phyloP scores from a whole-genome alignment of 2,797 vertebrate species.

The Poecilia wingei region DNA sequence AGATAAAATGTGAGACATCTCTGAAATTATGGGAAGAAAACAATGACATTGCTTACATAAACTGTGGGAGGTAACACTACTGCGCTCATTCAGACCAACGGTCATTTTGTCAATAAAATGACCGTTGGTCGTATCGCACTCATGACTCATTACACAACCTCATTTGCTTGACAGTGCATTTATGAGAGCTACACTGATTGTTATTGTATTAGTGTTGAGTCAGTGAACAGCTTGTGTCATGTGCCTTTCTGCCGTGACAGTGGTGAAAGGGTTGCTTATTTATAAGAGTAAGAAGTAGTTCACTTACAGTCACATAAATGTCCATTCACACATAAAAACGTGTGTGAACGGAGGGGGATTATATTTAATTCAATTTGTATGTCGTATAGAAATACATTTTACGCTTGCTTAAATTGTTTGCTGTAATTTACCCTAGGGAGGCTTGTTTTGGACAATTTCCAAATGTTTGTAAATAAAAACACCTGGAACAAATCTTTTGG shows the following conservation, averaged over 20 bases:
- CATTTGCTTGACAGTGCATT: slow-evolving; percentile 19
- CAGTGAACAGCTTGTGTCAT: slow-evolving; percentile 28
- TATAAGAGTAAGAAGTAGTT: slow-evolving; percentile 35
- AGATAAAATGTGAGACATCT: background rate
- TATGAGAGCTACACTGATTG: slow-evolving; percentile 19
- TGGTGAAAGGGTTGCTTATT: slow-evolving; percentile 24
- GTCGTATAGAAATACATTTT: background rate
- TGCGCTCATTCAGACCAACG: background rate
- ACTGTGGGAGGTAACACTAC: background rate
- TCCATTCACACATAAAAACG: background rate
- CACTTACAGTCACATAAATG: background rate
- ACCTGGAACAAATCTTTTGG: background rate
- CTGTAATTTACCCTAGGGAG: background rate
- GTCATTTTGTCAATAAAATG: slow-evolving; percentile 14
- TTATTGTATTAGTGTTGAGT: slow-evolving; percentile 39
- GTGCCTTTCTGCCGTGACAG: slow-evolving; percentile 17
- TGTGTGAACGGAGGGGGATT: background rate
- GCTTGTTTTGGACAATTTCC: background rate
- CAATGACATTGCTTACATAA: background rate
- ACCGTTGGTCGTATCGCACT: slow-evolving; percentile 26
- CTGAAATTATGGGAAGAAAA: background rate
- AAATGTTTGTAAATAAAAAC: background rate
- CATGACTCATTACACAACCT: slow-evolving; percentile 22
- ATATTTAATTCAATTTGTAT: background rate
- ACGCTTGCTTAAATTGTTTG: background rate